A percentile compares a stretch with the other conserved stretches of the same genome.
Evolutionary conservation across 2,113 vertebrate genomes (phyloP).

Genomic region (Rattus rattus): DNA sequence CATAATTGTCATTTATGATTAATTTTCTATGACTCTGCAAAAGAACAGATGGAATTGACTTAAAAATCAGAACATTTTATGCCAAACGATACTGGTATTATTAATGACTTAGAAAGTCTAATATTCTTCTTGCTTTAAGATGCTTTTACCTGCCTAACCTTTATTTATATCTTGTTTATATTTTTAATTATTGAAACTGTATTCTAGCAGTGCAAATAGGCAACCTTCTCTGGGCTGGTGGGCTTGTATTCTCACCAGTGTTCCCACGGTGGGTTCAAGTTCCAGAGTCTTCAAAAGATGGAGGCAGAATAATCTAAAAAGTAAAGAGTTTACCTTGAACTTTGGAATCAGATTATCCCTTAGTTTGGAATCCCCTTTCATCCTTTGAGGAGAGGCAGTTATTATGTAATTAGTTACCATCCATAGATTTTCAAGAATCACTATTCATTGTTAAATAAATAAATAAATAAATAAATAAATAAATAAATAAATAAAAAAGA

Average conservation of each 20-base stretch:
- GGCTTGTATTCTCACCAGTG: background rate
- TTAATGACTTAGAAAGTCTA: background rate
- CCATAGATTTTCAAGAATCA: background rate
- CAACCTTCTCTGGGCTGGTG: background rate
- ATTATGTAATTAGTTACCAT: background rate
- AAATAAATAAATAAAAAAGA: background rate
- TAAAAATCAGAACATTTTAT: constrained; percentile 22
- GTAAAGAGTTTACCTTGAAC: background rate
- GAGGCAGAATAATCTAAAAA: background rate
- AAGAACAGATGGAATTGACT: background rate
- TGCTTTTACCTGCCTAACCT: background rate
- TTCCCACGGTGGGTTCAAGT: background rate
- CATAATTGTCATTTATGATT: background rate
- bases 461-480: background rate
- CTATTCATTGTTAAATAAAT: background rate
- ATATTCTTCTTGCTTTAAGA: background rate
- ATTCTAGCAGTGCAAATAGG: background rate
- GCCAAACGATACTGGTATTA: background rate
- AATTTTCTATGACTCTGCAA: background rate
- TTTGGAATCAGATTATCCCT: constrained; percentile 4
- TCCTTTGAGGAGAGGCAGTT: background rate
- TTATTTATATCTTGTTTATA: background rate
- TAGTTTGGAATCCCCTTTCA: background rate
- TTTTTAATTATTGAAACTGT: background rate
- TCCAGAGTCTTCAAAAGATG: background rate